These are phyloP conservation scores for Rhombomys opimus DNA, from an alignment of 2,113 vertebrate species.

Conservation along the genomic window DNA sequence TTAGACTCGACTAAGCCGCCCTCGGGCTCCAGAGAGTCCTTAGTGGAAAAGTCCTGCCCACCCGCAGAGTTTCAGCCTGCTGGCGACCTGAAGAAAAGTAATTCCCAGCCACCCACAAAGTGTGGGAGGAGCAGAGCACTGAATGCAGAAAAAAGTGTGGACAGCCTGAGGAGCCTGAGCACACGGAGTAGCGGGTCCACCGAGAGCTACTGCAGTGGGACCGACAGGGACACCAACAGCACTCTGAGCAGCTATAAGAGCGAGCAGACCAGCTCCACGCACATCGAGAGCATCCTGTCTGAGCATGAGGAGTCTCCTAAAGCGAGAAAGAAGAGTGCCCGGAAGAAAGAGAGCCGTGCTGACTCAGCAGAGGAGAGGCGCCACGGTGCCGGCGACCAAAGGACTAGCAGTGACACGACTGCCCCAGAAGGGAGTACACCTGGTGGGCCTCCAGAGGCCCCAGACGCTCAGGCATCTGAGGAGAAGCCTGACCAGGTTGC, in stretches of 20 bases:
- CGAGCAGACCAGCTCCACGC: conserved; percentile 97
- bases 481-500: conserved; percentile 83
- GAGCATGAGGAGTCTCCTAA: conserved; percentile 90
- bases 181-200: conserved; percentile 97
- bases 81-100: conserved; percentile 86
- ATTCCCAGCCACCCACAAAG: conserved; percentile 86
- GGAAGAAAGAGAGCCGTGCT: conserved; percentile 81
- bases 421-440: conserved; percentile 79
- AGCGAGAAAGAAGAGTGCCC: conserved; percentile 84
- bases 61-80: conserved; percentile 90
- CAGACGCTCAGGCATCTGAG: conserved; percentile 77
- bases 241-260: conserved; percentile 97
- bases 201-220: conserved; percentile 98
- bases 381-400: conserved; percentile 85
- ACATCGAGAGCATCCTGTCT: conserved; percentile 95
- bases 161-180: conserved; percentile 96
- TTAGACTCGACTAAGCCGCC: conserved; percentile 93
- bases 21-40: conserved; percentile 89
- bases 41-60: conserved; percentile 87
- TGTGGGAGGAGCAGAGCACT: conserved; percentile 88
- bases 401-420: conserved; percentile 89
- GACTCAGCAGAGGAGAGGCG: conserved; percentile 87
- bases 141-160: conserved; percentile 93
- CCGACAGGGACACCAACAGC: conserved; percentile 97
- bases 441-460: conserved; percentile 78